Evolutionary conservation across 1,140 invertebrate genomes (phyloP), one percentile per base, ranked within the genome.

Genomic region (Lordiphosa stackelbergi): DNA sequence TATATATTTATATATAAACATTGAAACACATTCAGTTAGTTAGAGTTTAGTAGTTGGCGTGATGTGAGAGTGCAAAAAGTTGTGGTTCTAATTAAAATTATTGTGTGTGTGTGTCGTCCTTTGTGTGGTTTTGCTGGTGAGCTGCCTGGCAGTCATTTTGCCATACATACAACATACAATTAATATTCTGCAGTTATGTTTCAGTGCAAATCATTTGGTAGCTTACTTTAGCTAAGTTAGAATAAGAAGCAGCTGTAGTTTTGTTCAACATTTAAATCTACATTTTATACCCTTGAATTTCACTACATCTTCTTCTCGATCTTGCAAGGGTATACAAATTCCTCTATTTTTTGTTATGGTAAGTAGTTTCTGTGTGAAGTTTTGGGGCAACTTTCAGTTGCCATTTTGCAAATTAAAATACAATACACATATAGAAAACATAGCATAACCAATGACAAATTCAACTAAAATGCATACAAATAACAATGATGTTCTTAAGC

Each of bases 11-110:
- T 37, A 47, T 60, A 74, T 73, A 70, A 74, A 81, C 57, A 68
- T 81, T 49, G 75, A 81, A 81, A 81, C 75, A 81, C 77, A 81
- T 81, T 81, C 72, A 72, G 75, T 81, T 79, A 79, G 74, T 81
- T 75, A 53, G 66, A 81, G 77, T 68, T 38, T 52, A 52, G 49
- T 52, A 52, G 19, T 22, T 49, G 47, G 16, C 16, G 10, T 65
- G 28, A 8, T 55, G 37, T 54, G 41, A 49, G 49, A 51, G 36
- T 51, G 34, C 28, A 31, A 31, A 31, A 31, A 31, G 7, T 31
- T 31, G 7, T 31, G 28, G 6, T 31, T 31, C 28, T 31, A 31
- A 31, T 31, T 31, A 31, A 31, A 31, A 31, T 31, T 31, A 31
- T 31, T 31, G 42, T 58, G 62, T 34, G 60, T 60, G 40, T 53